Evolutionary conservation across 92 coral and sea anemone genomes (phyloP).

Genomic region (Palythoa grandiflora): DNA sequence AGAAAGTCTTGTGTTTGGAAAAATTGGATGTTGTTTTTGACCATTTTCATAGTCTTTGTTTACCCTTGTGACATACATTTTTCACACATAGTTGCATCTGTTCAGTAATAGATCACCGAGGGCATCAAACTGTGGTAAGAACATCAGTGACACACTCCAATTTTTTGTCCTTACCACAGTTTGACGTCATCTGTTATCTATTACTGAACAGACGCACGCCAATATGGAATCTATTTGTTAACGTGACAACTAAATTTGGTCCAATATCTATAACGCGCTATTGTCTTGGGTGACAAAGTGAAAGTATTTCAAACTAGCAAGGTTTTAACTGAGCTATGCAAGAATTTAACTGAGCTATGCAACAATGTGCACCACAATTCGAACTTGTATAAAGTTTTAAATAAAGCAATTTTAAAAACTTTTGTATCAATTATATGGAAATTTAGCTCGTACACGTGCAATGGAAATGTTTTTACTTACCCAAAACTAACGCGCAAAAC

Average conservation of each 20-base stretch:
- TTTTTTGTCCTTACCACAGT: no score
- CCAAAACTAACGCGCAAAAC: constrained; percentile 16
- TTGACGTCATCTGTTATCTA: no score
- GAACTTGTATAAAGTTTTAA: background rate
- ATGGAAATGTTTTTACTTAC: background rate
- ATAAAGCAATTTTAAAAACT: background rate
- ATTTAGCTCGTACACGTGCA: constrained; percentile 9
- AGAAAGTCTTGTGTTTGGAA: background rate
- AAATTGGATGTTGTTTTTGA: background rate
- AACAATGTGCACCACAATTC: background rate
- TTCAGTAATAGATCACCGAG: no score
- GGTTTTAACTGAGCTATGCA: background rate
- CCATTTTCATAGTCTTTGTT: background rate
- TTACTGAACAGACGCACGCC: no score
- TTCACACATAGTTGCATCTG: no score
- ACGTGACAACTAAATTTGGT: no score
- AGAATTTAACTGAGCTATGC: background rate
- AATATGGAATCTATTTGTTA: no score
- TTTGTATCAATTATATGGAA: background rate
- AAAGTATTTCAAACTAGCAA: background rate
- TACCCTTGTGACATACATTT: no score
- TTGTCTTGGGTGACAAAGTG: background rate
- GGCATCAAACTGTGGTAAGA: no score
- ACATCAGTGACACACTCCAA: no score
- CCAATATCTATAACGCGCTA: no score